Evolutionary conservation across 1,140 invertebrate species (phyloP), one percentile per base, ranked within the genome.

Genomic region (Idris sp.): DNA sequence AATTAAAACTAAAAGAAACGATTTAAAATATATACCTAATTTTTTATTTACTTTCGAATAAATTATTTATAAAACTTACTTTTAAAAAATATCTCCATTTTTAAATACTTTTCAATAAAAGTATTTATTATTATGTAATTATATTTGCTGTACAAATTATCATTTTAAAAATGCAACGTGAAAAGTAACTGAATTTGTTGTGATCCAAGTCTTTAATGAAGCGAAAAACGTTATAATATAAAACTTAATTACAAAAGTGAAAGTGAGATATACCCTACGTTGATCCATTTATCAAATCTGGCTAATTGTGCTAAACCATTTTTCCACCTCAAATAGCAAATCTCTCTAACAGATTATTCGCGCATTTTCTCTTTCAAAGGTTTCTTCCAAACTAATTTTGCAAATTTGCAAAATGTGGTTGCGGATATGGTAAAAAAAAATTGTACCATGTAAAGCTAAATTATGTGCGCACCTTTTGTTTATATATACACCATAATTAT

Each of bases 271-370:
- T n/a, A 58, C 68, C 35, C 58, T 49, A 18, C 53, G 61, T 58
- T 65, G 41, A 79, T 79, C 74, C 78, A 58, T 61, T 82, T 76
- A 64, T 68, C 38, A 56, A 82, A 83, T 84, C 78, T 71, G 64
- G 73, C 79, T 84, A 83, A 83, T 83, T 83, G 67, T 36, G 68
- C 61, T 43, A 76, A 67, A 56, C 67, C 67, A 62, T 67, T 76
- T 76, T 71, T 61, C 67, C 67, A 41, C 54, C 56, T 49, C 53
- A 53, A 22, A 65, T 62, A 48, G 18, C 49, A 76, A 76, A 61
- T 71, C 59, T 62, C 59, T 48, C 54, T 64, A 5, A 13, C 31
- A 33, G 46, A 61, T 61, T 71, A 72, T 64, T 64, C 58, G 28
- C 41, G 35, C 58, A 9, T 64, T 33, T 30, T 49, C 53, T 44